phyloP scores from a whole-genome alignment of 2,888 invertebrate genomes.

The Parochlus steinenii region DNA sequence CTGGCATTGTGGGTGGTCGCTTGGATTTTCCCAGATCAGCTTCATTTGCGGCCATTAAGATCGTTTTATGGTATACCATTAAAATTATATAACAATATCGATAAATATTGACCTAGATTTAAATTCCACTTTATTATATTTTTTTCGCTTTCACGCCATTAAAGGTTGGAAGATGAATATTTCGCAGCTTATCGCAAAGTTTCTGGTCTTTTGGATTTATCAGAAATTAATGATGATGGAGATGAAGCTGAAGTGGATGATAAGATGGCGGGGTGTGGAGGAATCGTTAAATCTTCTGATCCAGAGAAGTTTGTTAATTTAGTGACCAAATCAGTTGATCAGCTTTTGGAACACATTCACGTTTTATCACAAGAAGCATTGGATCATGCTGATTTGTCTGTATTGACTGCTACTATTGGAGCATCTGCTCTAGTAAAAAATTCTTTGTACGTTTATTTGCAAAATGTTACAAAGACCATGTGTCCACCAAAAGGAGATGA shows the following conservation, averaged over 20 bases:
- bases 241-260: slow-evolving; percentile 18
- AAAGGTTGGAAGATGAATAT: slow-evolving; percentile 78
- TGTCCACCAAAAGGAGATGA: slow-evolving; percentile 29
- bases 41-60: slow-evolving; percentile 67
- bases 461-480: slow-evolving; percentile 29
- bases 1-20: slow-evolving; percentile 63
- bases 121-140: no score
- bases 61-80: slow-evolving; percentile 75
- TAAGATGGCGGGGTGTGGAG: slow-evolving; percentile 34
- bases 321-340: slow-evolving; percentile 53
- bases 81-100: no score
- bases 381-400: slow-evolving; percentile 69
- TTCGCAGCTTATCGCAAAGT: slow-evolving; percentile 53
- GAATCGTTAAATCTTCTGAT: slow-evolving; percentile 56
- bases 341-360: slow-evolving; percentile 62
- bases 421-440: slow-evolving; percentile 65
- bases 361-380: slow-evolving; percentile 65
- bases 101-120: no score
- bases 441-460: slow-evolving; percentile 59
- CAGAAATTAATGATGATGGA: slow-evolving; percentile 8
- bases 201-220: slow-evolving; percentile 34
- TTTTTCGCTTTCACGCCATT: no score
- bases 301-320: slow-evolving; percentile 57
- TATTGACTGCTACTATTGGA: slow-evolving; percentile 63
- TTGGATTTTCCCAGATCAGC: slow-evolving; percentile 70